Base-by-base conservation (phyloP, 2,797 vertebrate species). In the Gambelia wislizenii region DNA sequence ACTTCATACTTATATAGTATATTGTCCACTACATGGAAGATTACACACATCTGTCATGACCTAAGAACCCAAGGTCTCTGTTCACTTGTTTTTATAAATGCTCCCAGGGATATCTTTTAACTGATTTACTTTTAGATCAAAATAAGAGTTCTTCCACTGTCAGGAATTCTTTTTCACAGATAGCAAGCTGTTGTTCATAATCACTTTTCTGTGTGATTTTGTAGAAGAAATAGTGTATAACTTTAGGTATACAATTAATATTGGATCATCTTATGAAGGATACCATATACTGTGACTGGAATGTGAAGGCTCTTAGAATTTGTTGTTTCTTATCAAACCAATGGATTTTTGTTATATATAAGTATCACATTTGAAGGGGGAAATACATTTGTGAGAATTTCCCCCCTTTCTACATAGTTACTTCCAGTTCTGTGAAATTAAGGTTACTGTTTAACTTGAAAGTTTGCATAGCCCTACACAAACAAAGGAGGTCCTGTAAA, bases 111-210 rank as follows among this genome's bases (percentile, higher is more conserved):
- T 79, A 74, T 72, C 14, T 72, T 80, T 80, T 72, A 79, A 61
- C 52, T 47, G 64, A 44, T 61, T 89, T 79, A 59, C 52, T 85
- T 80, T 89, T 80, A 80, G 88, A 52, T 85, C 25, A 85, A 47
- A 54, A 49, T 84, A 69, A 84, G 22, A 72, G 76, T 64, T 44
- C 22, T 78, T 39, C 54, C 12, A 67, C 6, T 78, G 44, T 67
- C 36, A 84, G 10, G 30, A 84, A 78, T 84, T 83, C 10, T 75
- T 30, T 39, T 56, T 44, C 13, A 78, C 8, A 84, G 61, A n/a
- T 84, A 78, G 77, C 36, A 84, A 70, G 33, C 3, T 70, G 14
- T 82, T 79, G 39, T 27, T 80, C 75, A 56, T 77, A 88, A 56
- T 77, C 61, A 84, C 39, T 30, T 84, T 84, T 84, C 49, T 78